Base-by-base conservation (phyloP, 2,888 invertebrate genomes). In the Hoplodrina blanda region DNA sequence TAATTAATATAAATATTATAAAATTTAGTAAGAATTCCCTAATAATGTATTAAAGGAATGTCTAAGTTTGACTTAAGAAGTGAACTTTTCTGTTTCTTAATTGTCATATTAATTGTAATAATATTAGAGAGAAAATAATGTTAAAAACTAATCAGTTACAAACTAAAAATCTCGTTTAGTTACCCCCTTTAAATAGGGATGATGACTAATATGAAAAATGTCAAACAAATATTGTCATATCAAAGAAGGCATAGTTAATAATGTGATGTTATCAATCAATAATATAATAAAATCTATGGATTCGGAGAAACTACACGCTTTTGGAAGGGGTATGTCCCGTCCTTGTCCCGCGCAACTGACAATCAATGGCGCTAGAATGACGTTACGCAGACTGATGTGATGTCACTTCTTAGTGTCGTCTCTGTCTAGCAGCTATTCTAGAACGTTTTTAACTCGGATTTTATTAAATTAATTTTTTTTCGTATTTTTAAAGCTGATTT, bases 1-100 rank as follows among this genome's bases (percentile, higher is more conserved):
- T 66, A 83, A 71, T 64, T 44, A 62, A 60, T 73, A 50, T 54
- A 20, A 56, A 37, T 57, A 62, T 17, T 61, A 15, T 56, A 61
- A 54, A 60, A 17, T n/a, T 8, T 57, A 66, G 19, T 73, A 55
- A 54, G 15, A 3, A 61, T 53, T 44, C 25, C 11, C 61, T 44
- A 37, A 30, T 62, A 56, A 25, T 63, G 10, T 54, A 54, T 44
- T 10, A 55, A 30, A 65, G 37, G 11, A 76, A 53, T 8, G 52
- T 53, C 49, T 55, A 74, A 53, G 52, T 62, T 41, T 19, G 20
- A 61, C 54, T 17, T 61, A 17, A 50, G 10, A 25, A 60, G 30
- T 52, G 41, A 33, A 57, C 44, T 44, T 63, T 63, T 80, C 59
- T 49, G 41, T 60, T 62, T n/a, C 15, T 67, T 33, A 53, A 55